These are phyloP conservation scores for Pseudopodoces humilis DNA, from an alignment of 2,113 vertebrate species.

Conservation along the genomic window DNA sequence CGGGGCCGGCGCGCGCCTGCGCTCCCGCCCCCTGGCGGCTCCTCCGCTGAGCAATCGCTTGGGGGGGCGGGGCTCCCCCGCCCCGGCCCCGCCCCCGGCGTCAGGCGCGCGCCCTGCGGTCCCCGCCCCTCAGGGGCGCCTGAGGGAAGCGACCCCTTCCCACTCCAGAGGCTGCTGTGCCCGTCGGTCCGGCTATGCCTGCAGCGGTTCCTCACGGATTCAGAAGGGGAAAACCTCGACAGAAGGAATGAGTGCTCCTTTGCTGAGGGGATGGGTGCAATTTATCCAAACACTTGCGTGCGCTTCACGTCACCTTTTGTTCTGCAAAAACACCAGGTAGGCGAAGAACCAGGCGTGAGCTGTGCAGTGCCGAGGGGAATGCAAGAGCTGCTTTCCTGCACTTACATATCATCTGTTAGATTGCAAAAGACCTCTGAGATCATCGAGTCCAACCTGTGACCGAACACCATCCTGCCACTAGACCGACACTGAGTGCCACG, in stretches of 20 bases:
- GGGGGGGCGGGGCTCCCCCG: neutral
- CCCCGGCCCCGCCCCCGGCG: neutral
- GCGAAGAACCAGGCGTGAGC: neutral
- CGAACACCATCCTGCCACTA: neutral
- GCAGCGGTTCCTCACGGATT: fast-evolving
- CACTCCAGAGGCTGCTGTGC: fast-evolving
- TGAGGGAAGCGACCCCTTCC: neutral
- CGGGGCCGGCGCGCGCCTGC: too few species aligned
- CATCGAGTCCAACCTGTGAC: neutral
- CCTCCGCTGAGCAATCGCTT: neutral
- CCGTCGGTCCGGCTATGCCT: fast-evolving
- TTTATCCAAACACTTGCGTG: fast-evolving
- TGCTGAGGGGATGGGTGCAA: neutral
- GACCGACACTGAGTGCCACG: neutral
- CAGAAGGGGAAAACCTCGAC: fast-evolving
- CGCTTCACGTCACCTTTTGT: neutral
- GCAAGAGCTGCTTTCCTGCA: neutral
- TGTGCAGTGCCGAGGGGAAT: neutral
- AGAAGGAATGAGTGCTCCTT: too few species aligned
- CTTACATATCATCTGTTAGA: neutral
- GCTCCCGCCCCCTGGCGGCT: neutral
- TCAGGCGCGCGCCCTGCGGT: neutral
- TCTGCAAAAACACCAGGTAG: neutral
- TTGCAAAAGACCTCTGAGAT: neutral
- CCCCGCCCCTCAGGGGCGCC: neutral